Evolutionary conservation across 1,140 invertebrate genomes (phyloP), one percentile per base, ranked within the genome.

Genomic region (Drosophila leontia): DNA sequence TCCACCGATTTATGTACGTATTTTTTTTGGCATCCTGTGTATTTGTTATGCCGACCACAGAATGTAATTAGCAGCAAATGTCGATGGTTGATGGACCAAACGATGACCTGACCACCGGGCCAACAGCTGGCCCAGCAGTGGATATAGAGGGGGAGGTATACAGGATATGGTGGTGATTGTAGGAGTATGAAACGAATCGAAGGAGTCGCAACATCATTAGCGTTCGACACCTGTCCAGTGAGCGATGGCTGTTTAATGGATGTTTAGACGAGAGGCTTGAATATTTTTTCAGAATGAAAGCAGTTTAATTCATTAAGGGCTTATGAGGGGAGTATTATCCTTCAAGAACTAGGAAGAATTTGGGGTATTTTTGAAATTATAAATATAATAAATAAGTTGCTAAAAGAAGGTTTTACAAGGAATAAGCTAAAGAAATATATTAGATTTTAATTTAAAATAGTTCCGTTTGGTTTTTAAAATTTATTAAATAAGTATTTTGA

Each of bases 61-160:
- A 90, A 90, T 85, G 85, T 90, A 90, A 90, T 90, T 90, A 90
- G 85, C 85, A 90, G 78, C 85, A 90, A 90, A 90, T 85, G 85
- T 80, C 75, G 78, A 84, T 59, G 67, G 53, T 50, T 59, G 68
- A 72, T 72, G 70, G 72, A 67, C 53, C 48, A 42, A 76, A 44
- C 60, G 53, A 65, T 76, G 67, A 3, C 29, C 64, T 32, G 41
- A 17, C 47, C 29, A 35, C n/a, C 3, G 42, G 45, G 48, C 13
- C 53, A 72, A 51, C 69, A 72, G 69, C 69, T 72, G 69, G 55
- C 29, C 3, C 34, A 57, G 12, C 26, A 45, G 48, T 29, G 15
- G 57, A 9, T n/a, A 7, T 23, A 5, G 12, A 15, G 26, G 15
- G n/a, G 39, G 29, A 45, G 29, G 12, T 34, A 23, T 23, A 23